Evolutionary conservation across 1,140 invertebrate species (phyloP).

Genomic region (Drosophila setifemur): DNA sequence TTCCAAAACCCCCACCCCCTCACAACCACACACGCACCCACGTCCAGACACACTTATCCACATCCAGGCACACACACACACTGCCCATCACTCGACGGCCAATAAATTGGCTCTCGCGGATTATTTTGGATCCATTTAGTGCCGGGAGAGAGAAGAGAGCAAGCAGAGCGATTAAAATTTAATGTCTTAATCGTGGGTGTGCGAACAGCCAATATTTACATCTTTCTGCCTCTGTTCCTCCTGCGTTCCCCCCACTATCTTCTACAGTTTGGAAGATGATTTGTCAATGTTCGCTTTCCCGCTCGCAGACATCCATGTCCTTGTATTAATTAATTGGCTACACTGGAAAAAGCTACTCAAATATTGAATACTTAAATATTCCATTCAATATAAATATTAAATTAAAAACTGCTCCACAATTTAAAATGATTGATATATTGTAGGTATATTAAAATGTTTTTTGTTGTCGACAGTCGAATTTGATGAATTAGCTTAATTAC

Average conservation of each 20-base stretch:
- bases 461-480: too few relatives aligned
- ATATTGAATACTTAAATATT: not conserved
- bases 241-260: not conserved
- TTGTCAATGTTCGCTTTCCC: conserved; percentile 28
- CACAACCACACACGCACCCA: conserved; percentile 9
- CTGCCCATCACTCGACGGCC: conserved; percentile 35
- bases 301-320: conserved; percentile 39
- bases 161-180: conserved; percentile 43
- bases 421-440: not conserved
- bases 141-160: not conserved
- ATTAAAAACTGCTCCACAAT: not conserved
- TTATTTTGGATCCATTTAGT: conserved; percentile 21
- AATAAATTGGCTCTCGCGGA: conserved; percentile 54
- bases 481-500: too few relatives aligned
- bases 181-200: conserved; percentile 53
- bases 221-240: not conserved
- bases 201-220: conserved; percentile 37
- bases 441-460: too few relatives aligned
- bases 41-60: not conserved
- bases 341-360: not conserved
- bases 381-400: too few relatives aligned
- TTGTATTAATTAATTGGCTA: conserved; percentile 54
- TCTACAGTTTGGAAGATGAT: conserved; percentile 1
- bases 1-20: not conserved
- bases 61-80: conserved; percentile 5